Base-by-base conservation (phyloP, 2,888 invertebrate genomes). In the Scaptomyza tumidula region DNA sequence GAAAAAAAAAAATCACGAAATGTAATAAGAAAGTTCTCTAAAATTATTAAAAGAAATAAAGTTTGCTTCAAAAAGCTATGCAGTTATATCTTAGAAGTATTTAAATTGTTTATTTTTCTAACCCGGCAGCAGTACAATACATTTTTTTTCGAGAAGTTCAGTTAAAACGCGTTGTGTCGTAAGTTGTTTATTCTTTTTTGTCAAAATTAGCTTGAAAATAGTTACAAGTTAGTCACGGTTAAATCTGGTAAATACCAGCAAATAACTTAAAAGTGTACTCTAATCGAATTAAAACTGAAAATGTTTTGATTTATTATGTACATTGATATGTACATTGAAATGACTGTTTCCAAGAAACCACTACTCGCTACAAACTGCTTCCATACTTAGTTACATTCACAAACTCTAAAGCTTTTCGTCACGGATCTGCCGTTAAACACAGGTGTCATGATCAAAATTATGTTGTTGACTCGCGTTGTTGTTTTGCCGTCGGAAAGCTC, bases 401-500 rank as follows among this genome's bases (percentile, higher is more conserved):
- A 13, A 3, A 3, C 35, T 29, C 29, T 3, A 39, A 39, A 39
- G 39, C 39, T n/a, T 27, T 16, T 33, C 31, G 33, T 16, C 46
- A 41, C 27, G 46, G 33, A 49, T 13, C 11, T 24, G 10, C 53
- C 10, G 16, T 2, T 14, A 33, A 27, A 58, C 33, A 58, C 33
- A 33, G 55, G 27, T 49, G 54, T 35, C 41, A 57, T 46, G 29
- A 52, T 57, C 19, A 13, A 13, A 50, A 37, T 50, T 3, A 35
- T 45, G 41, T 19, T 50, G 49, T 63, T 49, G 35, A n/a, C 50
- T 19, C n/a, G 31, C n/a, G 39, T 39, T 39, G 39, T 6, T 16
- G 43, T 16, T 69, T 75, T 63, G 60, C 75, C 75, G 75, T 46
- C 75, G 75, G 75, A 27, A 39, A 52, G 52, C 16, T 29, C 10